Evolutionary conservation across 92 coral and sea anemone species (phyloP).

Genomic region (Palythoa grandiflora): DNA sequence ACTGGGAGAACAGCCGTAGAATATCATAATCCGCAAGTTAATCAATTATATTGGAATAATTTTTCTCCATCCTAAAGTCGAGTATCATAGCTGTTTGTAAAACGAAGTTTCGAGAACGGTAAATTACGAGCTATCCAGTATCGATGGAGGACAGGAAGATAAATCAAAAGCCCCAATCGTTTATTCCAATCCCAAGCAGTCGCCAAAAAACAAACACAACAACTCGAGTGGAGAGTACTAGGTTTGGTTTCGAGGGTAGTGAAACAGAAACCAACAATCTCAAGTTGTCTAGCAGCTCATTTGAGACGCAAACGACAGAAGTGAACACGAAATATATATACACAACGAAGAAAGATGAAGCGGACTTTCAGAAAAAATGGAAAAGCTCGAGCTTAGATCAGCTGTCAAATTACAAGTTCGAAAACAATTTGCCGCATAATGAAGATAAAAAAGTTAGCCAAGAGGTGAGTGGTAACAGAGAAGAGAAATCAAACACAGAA

Average conservation of each 20-base stretch:
- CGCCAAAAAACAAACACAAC: conserved; percentile 35
- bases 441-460: too few relatives aligned
- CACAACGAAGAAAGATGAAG: not conserved
- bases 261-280: not conserved
- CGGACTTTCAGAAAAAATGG: conserved; percentile 4
- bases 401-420: conserved; percentile 3
- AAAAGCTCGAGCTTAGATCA: conserved; percentile 34
- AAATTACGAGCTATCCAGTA: not conserved
- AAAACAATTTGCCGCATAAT: not conserved
- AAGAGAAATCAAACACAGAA: not conserved
- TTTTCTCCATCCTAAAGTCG: not conserved
- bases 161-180: conserved; percentile 21
- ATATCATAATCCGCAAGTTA: not conserved
- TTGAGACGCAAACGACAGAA: not conserved
- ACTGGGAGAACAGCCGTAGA: not conserved
- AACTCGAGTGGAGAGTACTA: conserved; percentile 21
- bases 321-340: not conserved
- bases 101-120: not conserved
- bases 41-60: not conserved
- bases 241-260: conserved; percentile 22
- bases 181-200: conserved; percentile 31
- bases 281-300: not conserved
- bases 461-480: not conserved
- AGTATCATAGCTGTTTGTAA: not conserved
- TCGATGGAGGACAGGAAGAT: conserved; percentile 24